phyloP scores from a whole-genome alignment of 2,797 vertebrate species.

The Mormyrus proboscirostris region DNA sequence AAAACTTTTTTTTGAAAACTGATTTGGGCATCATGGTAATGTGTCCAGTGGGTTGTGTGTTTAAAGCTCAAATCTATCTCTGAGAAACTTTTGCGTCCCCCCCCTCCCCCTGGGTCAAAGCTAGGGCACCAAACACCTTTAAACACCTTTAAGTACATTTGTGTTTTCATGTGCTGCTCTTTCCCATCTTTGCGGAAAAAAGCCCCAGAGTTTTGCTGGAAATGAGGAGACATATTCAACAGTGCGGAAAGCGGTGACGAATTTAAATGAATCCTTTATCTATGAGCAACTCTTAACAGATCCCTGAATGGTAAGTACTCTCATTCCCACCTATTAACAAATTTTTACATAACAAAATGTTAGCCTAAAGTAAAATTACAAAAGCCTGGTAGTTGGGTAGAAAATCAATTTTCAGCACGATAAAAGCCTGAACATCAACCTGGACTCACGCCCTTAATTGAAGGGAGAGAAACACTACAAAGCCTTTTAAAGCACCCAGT shows the following conservation, averaged over 20 bases:
- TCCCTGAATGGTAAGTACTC: neutral
- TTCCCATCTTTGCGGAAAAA: neutral
- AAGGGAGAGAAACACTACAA: neutral
- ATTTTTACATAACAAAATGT: slow-evolving; percentile 9
- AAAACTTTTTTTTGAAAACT: neutral
- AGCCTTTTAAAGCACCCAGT: slow-evolving; percentile 7
- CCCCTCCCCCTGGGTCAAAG: neutral
- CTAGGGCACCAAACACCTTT: neutral
- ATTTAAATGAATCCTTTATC: neutral
- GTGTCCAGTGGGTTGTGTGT: neutral
- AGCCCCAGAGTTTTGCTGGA: neutral
- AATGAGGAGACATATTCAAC: neutral
- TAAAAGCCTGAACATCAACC: slow-evolving; percentile 6
- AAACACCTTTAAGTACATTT: neutral
- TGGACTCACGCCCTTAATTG: neutral
- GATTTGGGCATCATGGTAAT: neutral
- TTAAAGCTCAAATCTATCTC: neutral
- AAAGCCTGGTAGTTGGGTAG: neutral
- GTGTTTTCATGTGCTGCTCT: neutral
- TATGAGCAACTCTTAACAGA: neutral
- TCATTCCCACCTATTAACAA: neutral
- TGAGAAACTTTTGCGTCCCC: neutral
- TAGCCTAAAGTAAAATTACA: neutral
- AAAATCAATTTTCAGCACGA: neutral
- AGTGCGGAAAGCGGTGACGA: neutral